Evolutionary conservation across 2,113 vertebrate species (phyloP).

Genomic region (Corythaixoides concolor): DNA sequence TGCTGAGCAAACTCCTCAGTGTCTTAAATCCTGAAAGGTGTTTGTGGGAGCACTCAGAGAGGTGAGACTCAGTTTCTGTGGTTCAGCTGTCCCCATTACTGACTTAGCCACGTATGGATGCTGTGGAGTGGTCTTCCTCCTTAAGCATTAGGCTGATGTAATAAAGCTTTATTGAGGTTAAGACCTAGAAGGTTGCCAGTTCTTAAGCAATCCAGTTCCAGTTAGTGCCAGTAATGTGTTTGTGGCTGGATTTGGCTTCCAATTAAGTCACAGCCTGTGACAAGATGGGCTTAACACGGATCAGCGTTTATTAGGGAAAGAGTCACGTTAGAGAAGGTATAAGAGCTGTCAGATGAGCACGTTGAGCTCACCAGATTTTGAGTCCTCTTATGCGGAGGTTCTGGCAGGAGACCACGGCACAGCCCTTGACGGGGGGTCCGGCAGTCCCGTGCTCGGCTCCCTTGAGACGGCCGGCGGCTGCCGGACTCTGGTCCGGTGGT

Average conservation of each 20-base stretch:
- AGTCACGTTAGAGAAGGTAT: accelerated
- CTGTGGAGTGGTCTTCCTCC: not conserved
- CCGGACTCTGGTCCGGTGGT: accelerated
- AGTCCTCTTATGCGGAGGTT: not conserved
- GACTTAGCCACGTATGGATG: accelerated
- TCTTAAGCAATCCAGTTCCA: not conserved
- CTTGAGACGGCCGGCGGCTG: not conserved
- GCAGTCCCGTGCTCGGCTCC: not conserved
- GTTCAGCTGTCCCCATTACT: accelerated
- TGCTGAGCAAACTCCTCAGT: not conserved
- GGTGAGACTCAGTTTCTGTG: accelerated
- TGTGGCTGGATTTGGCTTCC: not conserved
- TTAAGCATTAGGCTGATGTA: no score
- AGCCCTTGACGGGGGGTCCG: not conserved
- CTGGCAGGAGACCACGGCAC: not conserved
- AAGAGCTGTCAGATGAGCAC: not conserved
- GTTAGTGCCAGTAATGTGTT: not conserved
- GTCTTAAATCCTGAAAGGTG: not conserved
- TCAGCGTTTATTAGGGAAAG: not conserved
- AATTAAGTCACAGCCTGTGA: not conserved
- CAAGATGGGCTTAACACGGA: not conserved
- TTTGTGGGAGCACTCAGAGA: not conserved
- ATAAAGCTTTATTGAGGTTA: not conserved
- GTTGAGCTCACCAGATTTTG: not conserved
- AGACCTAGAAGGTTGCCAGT: not conserved